Base-by-base conservation (phyloP, 2,888 invertebrate species). In the Blera fallax region DNA sequence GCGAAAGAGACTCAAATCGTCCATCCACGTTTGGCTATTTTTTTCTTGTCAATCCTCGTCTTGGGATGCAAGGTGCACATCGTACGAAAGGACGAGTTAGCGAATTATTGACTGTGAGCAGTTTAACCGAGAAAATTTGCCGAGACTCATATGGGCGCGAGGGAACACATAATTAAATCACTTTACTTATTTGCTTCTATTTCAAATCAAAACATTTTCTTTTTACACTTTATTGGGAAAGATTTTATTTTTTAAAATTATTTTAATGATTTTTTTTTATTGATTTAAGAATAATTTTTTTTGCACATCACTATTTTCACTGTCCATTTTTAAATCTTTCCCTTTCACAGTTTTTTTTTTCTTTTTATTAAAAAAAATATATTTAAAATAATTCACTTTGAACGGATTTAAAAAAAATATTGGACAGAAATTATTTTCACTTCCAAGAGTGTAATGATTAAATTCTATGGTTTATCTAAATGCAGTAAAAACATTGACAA, bases 1-100 rank as follows among this genome's bases (percentile, higher is more conserved):
- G 81, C 81, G 54, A 76, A 65, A 73, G 80, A 85, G 85, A 85
- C 81, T 76, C 85, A 85, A 81, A 81, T 76, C 81, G 80, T 80
- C 80, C 81, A 85, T 85, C 85, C 85, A 81, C 70, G 70, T 80
- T 76, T 73, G 73, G 65, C 73, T 14, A 52, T 60, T 48, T 48
- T 62, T 78, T 62, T 72, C 70, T 84, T 73, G 83, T 74, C 78
- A 73, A 64, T 84, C 80, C 72, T 85, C 76, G 81, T 80, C 85
- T 70, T 81, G 70, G 76, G 60, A 85, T 76, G 74, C 72, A 67
- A 84, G 80, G 58, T 54, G 76, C 50, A 76, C 54, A 74, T 76
- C 85, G 54, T 58, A 70, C 65, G 60, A 64, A 58, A 70, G 64
- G 81, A 85, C 85, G 85, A 85, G 43, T 60, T 72, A 60, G 37